Percentiles rank a stretch among this genome's conserved stretches.
Conservation (phyloP, 2,113 vertebrate species). For the Bubalus kerabau region DNA sequence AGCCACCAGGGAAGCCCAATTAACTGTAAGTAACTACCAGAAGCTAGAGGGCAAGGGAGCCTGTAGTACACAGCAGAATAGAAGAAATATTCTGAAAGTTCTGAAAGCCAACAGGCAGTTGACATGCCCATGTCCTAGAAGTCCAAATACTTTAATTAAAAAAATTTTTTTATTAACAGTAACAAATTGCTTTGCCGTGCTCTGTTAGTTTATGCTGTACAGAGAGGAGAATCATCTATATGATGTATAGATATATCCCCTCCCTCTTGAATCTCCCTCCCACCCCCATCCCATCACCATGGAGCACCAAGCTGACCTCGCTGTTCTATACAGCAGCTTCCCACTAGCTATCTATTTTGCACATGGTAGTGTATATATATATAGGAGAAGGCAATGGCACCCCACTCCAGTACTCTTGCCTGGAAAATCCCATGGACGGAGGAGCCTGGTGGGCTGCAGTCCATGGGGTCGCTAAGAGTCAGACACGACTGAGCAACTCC, state of each 20-base stretch:
- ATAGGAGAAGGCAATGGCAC: no score
- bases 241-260: not conserved
- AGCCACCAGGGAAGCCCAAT: not conserved
- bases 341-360: not conserved
- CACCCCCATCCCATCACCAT: not conserved
- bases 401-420: no score
- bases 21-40: not conserved
- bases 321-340: not conserved
- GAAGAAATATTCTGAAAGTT: not conserved
- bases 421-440: no score
- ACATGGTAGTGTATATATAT: not conserved
- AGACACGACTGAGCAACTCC: no score
- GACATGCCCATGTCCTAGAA: not conserved
- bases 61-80: not conserved
- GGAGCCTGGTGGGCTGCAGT: no score
- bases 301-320: not conserved
- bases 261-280: not conserved
- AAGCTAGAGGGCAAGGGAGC: not conserved
- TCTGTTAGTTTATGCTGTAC: not conserved
- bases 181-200: not conserved
- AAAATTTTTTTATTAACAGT: not conserved
- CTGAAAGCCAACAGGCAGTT: not conserved
- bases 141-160: not conserved
- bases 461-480: accelerated
- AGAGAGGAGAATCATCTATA: not conserved